Evolutionary conservation across 2,888 invertebrate genomes (phyloP).

Genomic region (Litoditis marina): DNA sequence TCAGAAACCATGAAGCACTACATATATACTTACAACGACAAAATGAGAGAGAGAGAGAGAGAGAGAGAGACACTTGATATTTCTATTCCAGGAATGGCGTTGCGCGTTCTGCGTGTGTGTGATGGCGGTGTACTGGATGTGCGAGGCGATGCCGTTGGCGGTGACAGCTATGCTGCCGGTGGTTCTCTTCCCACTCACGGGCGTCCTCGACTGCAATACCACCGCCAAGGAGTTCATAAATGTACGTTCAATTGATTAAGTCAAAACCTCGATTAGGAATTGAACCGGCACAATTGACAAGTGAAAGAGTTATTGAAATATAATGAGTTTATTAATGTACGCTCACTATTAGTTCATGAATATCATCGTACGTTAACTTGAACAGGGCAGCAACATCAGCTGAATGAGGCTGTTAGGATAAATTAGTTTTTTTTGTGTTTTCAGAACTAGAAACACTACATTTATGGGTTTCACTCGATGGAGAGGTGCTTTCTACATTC

Average conservation of each 20-base stretch:
- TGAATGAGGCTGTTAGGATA: constrained; percentile 1
- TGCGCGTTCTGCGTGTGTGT: constrained; percentile 55
- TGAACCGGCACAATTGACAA: too few relatives aligned
- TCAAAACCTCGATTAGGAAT: too few relatives aligned
- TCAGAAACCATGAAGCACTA: too few relatives aligned
- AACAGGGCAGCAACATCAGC: not conserved
- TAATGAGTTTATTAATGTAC: too few relatives aligned
- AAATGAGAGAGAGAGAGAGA: constrained; percentile 1
- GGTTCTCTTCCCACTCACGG: constrained; percentile 55
- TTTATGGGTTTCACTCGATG: too few relatives aligned
- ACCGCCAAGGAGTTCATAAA: constrained; percentile 56
- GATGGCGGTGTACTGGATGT: constrained; percentile 59
- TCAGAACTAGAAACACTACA: too few relatives aligned
- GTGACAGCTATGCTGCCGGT: constrained; percentile 54
- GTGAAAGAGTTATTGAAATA: too few relatives aligned
- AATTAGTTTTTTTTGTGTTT: too few relatives aligned
- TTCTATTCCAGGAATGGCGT: constrained; percentile 45
- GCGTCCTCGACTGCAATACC: constrained; percentile 49
- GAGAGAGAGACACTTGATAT: not conserved
- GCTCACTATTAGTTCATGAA: not conserved
- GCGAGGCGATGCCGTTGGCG: constrained; percentile 54
- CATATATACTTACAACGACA: not conserved
- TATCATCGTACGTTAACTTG: not conserved
- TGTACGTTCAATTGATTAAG: too few relatives aligned
- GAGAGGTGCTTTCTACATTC: too few relatives aligned